Conservation (phyloP, 2,797 vertebrate genomes). For the Dendrocincla fuliginosa region DNA sequence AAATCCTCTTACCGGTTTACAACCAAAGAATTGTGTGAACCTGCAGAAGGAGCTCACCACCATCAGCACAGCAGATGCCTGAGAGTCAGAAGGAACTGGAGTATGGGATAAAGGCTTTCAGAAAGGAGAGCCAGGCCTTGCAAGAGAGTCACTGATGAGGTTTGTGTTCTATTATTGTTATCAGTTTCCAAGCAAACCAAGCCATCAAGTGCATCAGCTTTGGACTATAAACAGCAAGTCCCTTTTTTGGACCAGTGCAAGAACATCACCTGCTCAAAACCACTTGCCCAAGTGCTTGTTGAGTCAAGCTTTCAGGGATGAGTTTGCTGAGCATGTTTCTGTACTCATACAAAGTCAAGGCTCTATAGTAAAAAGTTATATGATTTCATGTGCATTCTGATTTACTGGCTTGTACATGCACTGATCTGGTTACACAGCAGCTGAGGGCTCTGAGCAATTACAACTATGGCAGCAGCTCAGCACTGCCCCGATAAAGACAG, state of each 20-base stretch:
- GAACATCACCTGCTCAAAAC: conserved; percentile 7
- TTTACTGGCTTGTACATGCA: neutral
- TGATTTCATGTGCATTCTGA: neutral
- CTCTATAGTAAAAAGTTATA: neutral
- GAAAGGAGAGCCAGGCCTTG: neutral
- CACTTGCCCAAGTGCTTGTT: neutral
- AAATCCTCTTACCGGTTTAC: neutral
- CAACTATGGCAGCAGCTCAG: neutral
- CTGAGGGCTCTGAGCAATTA: neutral
- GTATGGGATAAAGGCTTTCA: neutral
- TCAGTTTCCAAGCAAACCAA: conserved; percentile 23
- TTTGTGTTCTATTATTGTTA: conserved; percentile 41
- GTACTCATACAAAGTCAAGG: neutral
- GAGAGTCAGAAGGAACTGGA: neutral
- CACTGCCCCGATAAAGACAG: accelerated
- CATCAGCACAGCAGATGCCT: neutral
- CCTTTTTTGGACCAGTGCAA: neutral
- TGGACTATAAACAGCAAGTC: conserved; percentile 34
- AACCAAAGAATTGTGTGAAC: neutral
- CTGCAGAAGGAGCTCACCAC: neutral
- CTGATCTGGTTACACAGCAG: neutral
- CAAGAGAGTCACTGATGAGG: neutral
- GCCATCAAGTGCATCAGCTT: neutral
- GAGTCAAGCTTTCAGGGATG: neutral
- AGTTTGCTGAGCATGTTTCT: neutral